Base-by-base conservation (phyloP, 2,113 vertebrate genomes). In the Vanacampus margaritifer region DNA sequence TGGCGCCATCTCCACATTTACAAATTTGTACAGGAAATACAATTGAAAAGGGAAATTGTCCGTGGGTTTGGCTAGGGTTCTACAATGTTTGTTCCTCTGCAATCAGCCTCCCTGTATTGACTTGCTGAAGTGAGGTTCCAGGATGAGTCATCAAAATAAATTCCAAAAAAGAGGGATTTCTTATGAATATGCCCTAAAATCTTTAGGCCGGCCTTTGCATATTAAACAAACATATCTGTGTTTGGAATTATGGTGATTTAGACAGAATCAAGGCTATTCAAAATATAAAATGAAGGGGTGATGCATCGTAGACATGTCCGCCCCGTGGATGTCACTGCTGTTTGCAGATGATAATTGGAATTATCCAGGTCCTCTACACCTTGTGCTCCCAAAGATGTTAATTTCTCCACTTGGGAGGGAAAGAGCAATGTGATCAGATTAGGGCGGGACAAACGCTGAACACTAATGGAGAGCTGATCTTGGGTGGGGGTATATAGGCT, bases 261-360 rank as follows among this genome's bases (percentile, higher is more conserved):
- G 23, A 23, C 5, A 56, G 3, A 12, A 56, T 28, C 32, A 28
- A 32, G 6, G 12, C 6, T 26, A 32, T 14, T 57, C 5, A 32
- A 39, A 37, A 39, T 60, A 9, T 39, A 5, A n/a, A 17, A 26
- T 65, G 24, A 39, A 16, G 3, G 2, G 9, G 36, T 69, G 62
- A 68, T 58, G 16, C 2, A 36, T 36, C 21, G 63, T 48, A 53
- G 14, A 35, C 63, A 71, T 60, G 65, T 43, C 16, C 35, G 41
- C 59, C 19, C 43, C 7, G 46, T 45, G 57, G 63, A 41, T 57
- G 21, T 81, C 74, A 64, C 24, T 10, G 21, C 63, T 89, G 84
- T 92, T 90, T 91, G 84, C 71, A 86, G 78, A 72, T 71, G 82
- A 84, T 90, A 90, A 91, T 91, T 89, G 84, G 80, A 85, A 79